Evolutionary conservation across 2,888 invertebrate genomes (phyloP), one percentile per base, ranked within the genome.

Genomic region (Heliconius ethilla): DNA sequence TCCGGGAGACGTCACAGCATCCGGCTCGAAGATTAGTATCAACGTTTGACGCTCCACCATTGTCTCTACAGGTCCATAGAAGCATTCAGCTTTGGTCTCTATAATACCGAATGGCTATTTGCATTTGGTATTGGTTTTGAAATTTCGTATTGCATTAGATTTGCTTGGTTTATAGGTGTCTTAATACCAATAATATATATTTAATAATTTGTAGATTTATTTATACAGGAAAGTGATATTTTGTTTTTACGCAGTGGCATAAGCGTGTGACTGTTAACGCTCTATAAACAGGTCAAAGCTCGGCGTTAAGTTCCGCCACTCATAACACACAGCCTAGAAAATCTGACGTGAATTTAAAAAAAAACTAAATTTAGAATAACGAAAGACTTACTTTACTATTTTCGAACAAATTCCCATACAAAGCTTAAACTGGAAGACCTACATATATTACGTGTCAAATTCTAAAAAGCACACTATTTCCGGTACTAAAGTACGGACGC

Each of bases 1-100:
- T 93, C 93, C 93, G 93, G 91, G 89, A 88, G 87, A 90, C 90
- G 93, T 92, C 90, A 91, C 87, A 89, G 87, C 89, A 89, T 94
- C 94, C 94, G 93, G 93, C 93, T 93, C 89, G 91, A 84, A 93
- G 94, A 94, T 94, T 93, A 93, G 90, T 92, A 94, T 94, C 94
- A 91, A 90, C 85, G 89, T 92, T 92, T 93, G 91, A 93, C 90
- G 90, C 88, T 89, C 89, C 89, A 89, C 86, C 86, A 89, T 93
- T 93, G 92, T 92, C 88, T 87, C 86, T 86, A 90, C 89, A 91
- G 89, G 87, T 82, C 86, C 86, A 91, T 90, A 90, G 90, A 87
- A 82, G 85, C 88, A 89, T 89, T 91, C 89, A 87, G 27, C 82
- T 80, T 37, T 45, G 59, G 76, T 62, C 81, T 80, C 79, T 79